phyloP scores from a whole-genome alignment of 1,140 invertebrate genomes.

The Bombus turneri region DNA sequence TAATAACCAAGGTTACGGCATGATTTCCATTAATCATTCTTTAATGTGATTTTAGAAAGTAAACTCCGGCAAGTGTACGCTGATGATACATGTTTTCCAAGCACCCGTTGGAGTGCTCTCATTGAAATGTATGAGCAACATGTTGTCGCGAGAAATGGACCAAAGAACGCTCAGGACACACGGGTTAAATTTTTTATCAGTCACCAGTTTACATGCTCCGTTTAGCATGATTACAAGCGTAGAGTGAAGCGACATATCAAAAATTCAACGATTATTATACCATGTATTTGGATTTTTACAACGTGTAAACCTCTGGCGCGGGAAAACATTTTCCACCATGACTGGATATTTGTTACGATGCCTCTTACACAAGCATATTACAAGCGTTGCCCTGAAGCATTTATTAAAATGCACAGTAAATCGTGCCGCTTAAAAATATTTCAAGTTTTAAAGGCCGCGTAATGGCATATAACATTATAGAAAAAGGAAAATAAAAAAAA shows the following conservation, averaged over 20 bases:
- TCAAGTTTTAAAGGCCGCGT: background rate
- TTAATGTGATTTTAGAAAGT: background rate
- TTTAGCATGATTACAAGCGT: constrained; percentile 46
- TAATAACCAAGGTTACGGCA: background rate
- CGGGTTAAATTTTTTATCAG: constrained; percentile 33
- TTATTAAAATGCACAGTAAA: constrained; percentile 9
- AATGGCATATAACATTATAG: background rate
- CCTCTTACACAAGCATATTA: constrained; percentile 4
- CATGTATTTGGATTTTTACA: constrained; percentile 35
- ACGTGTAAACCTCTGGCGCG: background rate
- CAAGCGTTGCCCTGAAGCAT: too few species aligned
- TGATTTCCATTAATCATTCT: background rate
- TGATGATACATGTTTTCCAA: background rate
- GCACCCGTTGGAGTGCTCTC: constrained; percentile 21
- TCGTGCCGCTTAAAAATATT: background rate
- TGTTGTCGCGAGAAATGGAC: constrained; percentile 45
- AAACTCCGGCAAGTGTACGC: background rate
- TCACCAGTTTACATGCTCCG: constrained; percentile 34
- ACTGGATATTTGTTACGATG: constrained; percentile 5
- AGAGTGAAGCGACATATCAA: constrained; percentile 19
- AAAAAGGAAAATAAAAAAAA: background rate
- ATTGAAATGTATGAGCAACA: constrained; percentile 46
- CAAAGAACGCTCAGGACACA: constrained; percentile 24
- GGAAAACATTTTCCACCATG: background rate
- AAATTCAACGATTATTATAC: constrained; percentile 46